These are phyloP conservation scores for Procambarus virginalis DNA, from an alignment of 1,140 invertebrate genomes.

Conservation along the genomic window DNA sequence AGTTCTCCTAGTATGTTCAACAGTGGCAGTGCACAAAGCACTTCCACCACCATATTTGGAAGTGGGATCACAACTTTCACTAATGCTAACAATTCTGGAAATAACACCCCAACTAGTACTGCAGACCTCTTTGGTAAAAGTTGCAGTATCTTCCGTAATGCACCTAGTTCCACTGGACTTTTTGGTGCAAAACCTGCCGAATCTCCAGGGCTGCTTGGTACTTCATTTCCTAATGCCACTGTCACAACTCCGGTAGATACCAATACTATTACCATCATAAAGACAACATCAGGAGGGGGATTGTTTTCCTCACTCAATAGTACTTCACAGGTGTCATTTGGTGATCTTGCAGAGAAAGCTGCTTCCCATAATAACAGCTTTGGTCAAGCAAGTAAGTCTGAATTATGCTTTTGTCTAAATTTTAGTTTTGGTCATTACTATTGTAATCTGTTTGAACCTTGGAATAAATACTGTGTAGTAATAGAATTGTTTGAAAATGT, in stretches of 20 bases:
- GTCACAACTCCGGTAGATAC: neutral
- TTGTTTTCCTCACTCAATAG: neutral
- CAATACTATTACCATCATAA: neutral
- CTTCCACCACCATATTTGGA: constrained; percentile 11
- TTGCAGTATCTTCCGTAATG: neutral
- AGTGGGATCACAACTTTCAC: constrained; percentile 74
- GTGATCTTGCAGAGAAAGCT: constrained; percentile 13
- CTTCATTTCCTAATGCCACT: neutral
- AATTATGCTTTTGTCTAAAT: neutral
- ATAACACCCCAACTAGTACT: constrained; percentile 69
- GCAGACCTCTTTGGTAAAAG: constrained; percentile 5
- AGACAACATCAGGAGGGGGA: neutral
- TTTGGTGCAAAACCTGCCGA: neutral
- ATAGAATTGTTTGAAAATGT: no score
- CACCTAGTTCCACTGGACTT: neutral
- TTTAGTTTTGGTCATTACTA: neutral
- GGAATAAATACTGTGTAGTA: no score
- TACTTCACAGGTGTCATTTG: constrained; percentile 16
- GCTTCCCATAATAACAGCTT: neutral
- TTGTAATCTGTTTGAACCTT: no score
- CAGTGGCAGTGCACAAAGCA: constrained; percentile 69
- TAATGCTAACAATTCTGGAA: constrained; percentile 76
- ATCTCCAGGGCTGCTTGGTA: neutral
- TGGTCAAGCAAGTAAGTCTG: constrained; percentile 28
- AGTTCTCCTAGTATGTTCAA: constrained; percentile 72